phyloP scores from a whole-genome alignment of 2,113 vertebrate genomes.

The Gorsachius goisagi region DNA sequence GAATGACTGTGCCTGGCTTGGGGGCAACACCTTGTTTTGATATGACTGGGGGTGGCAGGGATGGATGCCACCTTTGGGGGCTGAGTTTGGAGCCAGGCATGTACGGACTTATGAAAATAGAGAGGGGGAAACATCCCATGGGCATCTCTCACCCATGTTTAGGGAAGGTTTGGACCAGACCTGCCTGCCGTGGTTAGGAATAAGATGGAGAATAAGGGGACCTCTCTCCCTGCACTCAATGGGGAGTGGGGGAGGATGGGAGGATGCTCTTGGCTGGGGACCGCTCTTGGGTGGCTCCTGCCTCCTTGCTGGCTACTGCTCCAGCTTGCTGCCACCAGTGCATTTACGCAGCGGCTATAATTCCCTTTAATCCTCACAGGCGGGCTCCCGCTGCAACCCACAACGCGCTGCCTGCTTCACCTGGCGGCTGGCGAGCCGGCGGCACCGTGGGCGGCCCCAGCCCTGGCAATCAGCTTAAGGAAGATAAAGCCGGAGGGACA shows the following conservation, averaged over 20 bases:
- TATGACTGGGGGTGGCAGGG: fast-evolving
- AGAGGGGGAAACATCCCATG: neutral
- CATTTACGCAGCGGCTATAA: neutral
- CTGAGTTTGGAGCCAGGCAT: neutral
- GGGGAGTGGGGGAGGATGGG: fast-evolving
- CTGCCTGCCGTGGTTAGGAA: fast-evolving
- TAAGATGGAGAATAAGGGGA: neutral
- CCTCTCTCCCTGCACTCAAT: fast-evolving
- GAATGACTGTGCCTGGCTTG: neutral
- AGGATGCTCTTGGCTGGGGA: neutral
- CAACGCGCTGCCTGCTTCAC: neutral
- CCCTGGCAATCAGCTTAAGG: constrained; percentile 20
- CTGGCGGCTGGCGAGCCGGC: neutral
- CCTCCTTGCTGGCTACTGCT: neutral
- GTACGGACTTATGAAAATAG: fast-evolving
- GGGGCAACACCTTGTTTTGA: neutral
- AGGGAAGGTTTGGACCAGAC: neutral
- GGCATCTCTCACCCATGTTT: neutral
- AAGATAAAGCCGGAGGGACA: neutral
- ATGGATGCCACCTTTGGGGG: neutral
- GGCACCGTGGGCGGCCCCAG: neutral
- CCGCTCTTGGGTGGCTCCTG: neutral
- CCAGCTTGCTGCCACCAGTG: fast-evolving
- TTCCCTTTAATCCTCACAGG: neutral
- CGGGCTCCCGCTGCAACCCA: neutral